Percentiles rank a stretch among this genome's conserved stretches.
phyloP scores from a whole-genome alignment of 2,797 vertebrate genomes.

The Eidolon dupreanum region DNA sequence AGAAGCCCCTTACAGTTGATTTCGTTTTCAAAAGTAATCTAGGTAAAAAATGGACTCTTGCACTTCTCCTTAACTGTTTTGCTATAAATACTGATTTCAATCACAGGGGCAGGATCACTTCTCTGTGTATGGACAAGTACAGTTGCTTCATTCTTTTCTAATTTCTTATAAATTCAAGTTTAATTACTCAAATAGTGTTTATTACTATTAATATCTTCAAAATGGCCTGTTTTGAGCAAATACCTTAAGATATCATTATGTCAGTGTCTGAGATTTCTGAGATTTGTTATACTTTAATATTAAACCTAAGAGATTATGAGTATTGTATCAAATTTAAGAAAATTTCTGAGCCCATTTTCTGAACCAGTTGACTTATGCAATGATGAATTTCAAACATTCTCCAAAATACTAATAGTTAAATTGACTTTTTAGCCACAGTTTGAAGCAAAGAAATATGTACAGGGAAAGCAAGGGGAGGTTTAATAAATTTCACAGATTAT shows the following conservation, averaged over 20 bases:
- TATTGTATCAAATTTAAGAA: neutral
- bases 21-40: neutral
- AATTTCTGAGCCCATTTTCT: neutral
- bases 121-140: neutral
- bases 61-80: neutral
- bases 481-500: neutral
- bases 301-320: neutral
- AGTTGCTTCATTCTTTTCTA: neutral
- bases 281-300: neutral
- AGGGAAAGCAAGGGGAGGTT: neutral
- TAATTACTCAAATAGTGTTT: neutral
- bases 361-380: neutral
- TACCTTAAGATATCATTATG: neutral
- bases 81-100: neutral
- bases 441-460: slow-evolving; percentile 11
- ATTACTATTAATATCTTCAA: neutral
- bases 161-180: neutral
- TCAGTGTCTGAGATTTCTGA: neutral
- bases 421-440: neutral
- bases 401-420: slow-evolving; percentile 24
- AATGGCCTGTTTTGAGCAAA: neutral
- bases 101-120: neutral
- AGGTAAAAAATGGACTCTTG: neutral
- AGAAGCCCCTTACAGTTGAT: neutral
- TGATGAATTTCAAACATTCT: neutral